Evolutionary conservation across 2,888 invertebrate genomes (phyloP), one percentile per base, ranked within the genome.

Genomic region (Oscheius myriophilus): DNA sequence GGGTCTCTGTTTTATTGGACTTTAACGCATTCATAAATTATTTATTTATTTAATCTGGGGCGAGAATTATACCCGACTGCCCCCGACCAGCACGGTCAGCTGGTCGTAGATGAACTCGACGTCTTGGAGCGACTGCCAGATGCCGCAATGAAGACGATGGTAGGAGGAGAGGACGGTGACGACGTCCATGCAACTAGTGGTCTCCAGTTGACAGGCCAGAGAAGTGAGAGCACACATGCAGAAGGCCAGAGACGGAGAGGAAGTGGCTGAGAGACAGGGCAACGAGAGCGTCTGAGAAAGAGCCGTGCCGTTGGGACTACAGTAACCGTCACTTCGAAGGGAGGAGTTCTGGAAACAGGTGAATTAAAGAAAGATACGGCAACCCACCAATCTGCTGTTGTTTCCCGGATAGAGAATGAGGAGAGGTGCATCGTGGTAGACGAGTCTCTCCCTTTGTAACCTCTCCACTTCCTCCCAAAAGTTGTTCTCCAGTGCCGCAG

Each of bases 21-120:
- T 54, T 54, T 54, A 54, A 21, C 26, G 53, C 26, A 26, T 33
- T 16, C 18, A 41, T 21, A 23, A 55, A 41, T 21, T 49, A 61
- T 45, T 25, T 61, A 59, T 59, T 59, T 59, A 33, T 61, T 46
- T 14, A 21, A 16, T 23, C 2, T n/a, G 39, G 33, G n/a, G n/a
- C 21, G 41, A n/a, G n/a, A 57, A 14, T 43, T 58, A 78, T 18
- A 78, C 78, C 54, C 78, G 67, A 45, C 73, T 75, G 54, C 78
- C 78, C 26, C 72, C 78, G 46, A 78, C 72, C 51, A 78, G 53
- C 42, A 68, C 63, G 11, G 71, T 69, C 42, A 77, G 64, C 42
- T 71, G 70, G 46, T 93, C 92, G 86, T 96, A 96, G 83, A 95
- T 94, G 78, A 94, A 90, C 87, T 97, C 96, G 76, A 97, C 93